Evolutionary conservation across 2,113 vertebrate species (phyloP).

Genomic region (Agelaius phoeniceus): DNA sequence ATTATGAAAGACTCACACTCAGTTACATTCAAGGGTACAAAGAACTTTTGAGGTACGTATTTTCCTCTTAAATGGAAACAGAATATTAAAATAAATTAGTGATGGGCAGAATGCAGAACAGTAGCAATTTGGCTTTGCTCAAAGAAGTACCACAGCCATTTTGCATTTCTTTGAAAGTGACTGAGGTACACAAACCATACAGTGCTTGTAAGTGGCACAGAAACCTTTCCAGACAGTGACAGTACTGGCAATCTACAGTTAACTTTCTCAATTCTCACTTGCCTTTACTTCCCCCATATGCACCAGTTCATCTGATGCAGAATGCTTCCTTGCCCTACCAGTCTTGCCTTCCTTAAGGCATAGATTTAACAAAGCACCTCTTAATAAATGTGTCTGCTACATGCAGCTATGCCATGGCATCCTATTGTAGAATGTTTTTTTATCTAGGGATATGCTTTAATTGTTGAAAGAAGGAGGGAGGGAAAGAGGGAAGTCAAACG

Average conservation of each 20-base stretch:
- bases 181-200: neutral
- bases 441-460: neutral
- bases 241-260: neutral
- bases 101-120: neutral
- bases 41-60: neutral
- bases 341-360: neutral
- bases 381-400: neutral
- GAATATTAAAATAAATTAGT: constrained; percentile 6
- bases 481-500: neutral
- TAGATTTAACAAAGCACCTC: neutral
- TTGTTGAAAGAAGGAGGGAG: neutral
- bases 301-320: neutral
- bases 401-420: neutral
- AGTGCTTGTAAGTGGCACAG: neutral
- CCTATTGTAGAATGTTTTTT: neutral
- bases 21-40: constrained; percentile 25
- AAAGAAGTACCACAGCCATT: neutral
- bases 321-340: neutral
- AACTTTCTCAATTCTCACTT: neutral
- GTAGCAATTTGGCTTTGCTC: neutral
- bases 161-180: neutral
- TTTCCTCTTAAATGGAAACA: neutral
- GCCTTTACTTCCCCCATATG: neutral
- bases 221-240: neutral
- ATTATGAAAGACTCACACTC: constrained; percentile 8